Evolutionary conservation across 2,113 vertebrate genomes (phyloP), one percentile per base, ranked within the genome.

Genomic region (Tiliqua scincoides): DNA sequence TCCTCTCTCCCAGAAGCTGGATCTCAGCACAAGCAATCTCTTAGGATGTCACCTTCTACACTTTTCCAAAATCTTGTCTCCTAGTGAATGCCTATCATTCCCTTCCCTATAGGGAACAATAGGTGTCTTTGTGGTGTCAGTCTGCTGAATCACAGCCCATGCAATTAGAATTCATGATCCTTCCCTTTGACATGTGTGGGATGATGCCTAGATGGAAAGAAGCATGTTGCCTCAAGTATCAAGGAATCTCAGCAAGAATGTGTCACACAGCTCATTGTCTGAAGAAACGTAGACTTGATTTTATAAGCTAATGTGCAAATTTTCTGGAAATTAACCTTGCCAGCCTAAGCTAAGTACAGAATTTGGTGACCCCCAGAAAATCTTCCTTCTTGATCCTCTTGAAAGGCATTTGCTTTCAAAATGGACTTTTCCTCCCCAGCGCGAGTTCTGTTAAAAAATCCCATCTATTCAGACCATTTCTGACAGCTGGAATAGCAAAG

Each of bases 401-500:
- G 57, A 88, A 84, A 80, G 25, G 7, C 61, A 23, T 71, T 84
- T 63, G n/a, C 25, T 84, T 88, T 88, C 59, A 68, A 73, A 84
- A 84, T 79, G 62, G 43, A 40, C 17, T 84, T 83, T 79, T 71
- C 43, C 76, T 79, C 76, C 57, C 68, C 40, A 79, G 83, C 79
- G 67, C 52, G 74, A 63, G 59, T 79, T 88, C 63, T 40, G 84
- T 73, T 84, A 79, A 73, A n/a, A 84, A 88, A 37, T 70, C 67
- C 68, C 79, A 54, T 73, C 37, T 65, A 79, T 84, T 72, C n/a
- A n/a, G 57, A 43, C 76, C 25, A 32, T 63, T 79, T 74, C 67
- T 84, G 75, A 88, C 76, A 84, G 75, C 75, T 84, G 43, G 52
- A 84, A 72, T 52, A 79, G 59, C 84, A 79, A 88, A 84, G 73